Percentiles rank a stretch among this genome's conserved stretches.
phyloP scores from a whole-genome alignment of 2,888 invertebrate species.

The Melikaiella ostensackeni region DNA sequence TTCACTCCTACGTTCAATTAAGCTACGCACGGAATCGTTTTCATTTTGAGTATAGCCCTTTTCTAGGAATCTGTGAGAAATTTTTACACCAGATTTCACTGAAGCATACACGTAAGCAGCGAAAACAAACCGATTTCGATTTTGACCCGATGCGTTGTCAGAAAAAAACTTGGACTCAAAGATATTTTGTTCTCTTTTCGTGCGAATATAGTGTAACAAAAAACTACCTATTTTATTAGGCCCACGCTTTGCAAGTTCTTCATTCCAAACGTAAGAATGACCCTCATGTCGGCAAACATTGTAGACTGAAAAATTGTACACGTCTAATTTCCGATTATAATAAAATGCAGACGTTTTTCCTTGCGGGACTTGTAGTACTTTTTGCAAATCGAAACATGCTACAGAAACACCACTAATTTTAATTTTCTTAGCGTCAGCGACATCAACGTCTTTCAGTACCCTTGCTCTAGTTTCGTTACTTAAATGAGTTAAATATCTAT shows the following conservation, averaged over 20 bases:
- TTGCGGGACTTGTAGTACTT: no score
- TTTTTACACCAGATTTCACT: conserved; percentile 54
- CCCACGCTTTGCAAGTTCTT: conserved; percentile 56
- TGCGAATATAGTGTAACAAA: conserved; percentile 44
- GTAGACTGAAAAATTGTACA: conserved; percentile 57
- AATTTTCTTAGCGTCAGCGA: conserved; percentile 5
- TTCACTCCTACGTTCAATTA: conserved; percentile 54
- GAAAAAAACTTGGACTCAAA: conserved; percentile 61
- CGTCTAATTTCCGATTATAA: conserved; percentile 50
- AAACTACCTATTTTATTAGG: conserved; percentile 59
- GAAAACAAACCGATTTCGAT: no score
- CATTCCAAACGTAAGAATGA: conserved; percentile 61
- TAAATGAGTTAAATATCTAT: conserved; percentile 28
- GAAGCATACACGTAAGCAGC: conserved; percentile 56
- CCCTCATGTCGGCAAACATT: conserved; percentile 50
- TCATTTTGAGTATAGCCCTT: conserved; percentile 63
- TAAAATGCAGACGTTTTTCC: no score
- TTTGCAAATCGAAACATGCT: conserved; percentile 42
- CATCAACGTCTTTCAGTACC: conserved; percentile 39
- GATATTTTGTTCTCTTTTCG: conserved; percentile 45
- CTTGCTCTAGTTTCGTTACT: conserved; percentile 21
- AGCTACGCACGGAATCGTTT: conserved; percentile 60
- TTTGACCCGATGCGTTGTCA: conserved; percentile 60
- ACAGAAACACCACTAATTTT: neutral
- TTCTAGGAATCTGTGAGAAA: conserved; percentile 60